These are phyloP conservation scores for Agrochola lota DNA, from an alignment of 2,888 invertebrate species.

Conservation along the genomic window DNA sequence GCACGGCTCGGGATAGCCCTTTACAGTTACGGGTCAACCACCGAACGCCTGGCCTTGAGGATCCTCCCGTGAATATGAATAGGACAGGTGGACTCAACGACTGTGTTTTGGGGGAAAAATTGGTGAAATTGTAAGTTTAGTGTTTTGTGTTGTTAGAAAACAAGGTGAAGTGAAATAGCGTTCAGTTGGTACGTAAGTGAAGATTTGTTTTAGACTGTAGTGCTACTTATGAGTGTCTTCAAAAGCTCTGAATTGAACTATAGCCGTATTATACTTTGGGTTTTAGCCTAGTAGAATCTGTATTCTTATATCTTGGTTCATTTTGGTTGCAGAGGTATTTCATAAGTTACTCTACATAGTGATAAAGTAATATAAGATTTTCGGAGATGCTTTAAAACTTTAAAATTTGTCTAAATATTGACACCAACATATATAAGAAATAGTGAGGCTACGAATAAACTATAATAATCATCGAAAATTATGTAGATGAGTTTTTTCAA, in stretches of 20 bases:
- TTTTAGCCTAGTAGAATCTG: not conserved
- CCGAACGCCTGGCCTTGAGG: constrained; percentile 66
- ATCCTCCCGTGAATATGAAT: constrained; percentile 66
- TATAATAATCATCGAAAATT: not conserved
- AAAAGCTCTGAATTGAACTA: not conserved
- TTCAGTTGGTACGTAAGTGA: not conserved
- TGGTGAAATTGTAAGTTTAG: not conserved
- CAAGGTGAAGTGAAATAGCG: not conserved
- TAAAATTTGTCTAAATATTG: not conserved
- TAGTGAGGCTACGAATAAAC: not conserved
- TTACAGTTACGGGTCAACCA: constrained; percentile 69
- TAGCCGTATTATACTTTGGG: not conserved
- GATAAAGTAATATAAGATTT: not conserved
- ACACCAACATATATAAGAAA: not conserved
- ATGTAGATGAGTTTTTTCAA: not conserved
- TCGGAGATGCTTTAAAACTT: not conserved
- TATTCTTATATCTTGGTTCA: no score
- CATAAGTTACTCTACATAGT: not conserved
- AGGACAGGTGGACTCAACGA: constrained; percentile 63
- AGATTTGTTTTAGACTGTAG: not conserved
- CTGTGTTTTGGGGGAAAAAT: constrained; percentile 14
- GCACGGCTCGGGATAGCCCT: constrained; percentile 66
- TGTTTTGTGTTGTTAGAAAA: not conserved
- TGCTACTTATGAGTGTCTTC: not conserved
- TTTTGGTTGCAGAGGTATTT: not conserved